Conservation (phyloP, 2,113 vertebrate species). For the Piprites chloris region DNA sequence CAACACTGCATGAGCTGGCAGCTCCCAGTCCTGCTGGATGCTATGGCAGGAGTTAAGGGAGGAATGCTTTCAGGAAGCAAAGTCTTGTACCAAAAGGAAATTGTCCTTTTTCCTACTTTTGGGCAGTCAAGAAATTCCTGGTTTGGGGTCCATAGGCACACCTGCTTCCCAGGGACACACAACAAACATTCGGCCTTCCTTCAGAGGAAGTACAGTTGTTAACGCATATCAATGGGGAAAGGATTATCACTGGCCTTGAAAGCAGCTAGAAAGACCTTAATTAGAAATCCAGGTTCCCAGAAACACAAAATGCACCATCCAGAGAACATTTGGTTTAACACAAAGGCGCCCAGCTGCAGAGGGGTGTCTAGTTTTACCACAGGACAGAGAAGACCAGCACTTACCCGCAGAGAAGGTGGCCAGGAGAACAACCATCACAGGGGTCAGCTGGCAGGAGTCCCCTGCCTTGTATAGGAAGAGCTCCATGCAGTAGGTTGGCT, state of each 20-base stretch:
- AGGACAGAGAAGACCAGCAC: background rate
- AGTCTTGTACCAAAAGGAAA: background rate
- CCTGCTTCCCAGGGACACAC: background rate
- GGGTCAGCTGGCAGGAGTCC: conserved; percentile 80
- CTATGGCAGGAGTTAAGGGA: background rate
- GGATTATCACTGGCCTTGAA: background rate
- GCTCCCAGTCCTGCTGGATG: background rate
- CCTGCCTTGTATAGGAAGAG: conserved; percentile 83
- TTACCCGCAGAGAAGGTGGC: conserved; percentile 77
- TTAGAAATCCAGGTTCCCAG: background rate
- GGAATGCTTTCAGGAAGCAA: background rate
- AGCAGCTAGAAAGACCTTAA: background rate
- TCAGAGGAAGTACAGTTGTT: background rate
- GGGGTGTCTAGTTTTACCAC: background rate
- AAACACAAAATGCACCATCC: background rate
- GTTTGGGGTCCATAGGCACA: background rate
- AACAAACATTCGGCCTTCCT: background rate
- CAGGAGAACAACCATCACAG: conserved; percentile 78
- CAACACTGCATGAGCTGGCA: background rate
- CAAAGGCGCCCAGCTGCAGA: background rate
- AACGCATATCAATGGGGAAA: background rate
- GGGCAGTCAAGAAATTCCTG: background rate
- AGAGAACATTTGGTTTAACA: background rate
- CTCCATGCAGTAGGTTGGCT: conserved; percentile 86
- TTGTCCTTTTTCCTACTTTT: background rate